Conservation (phyloP, 2,113 vertebrate species). For the Melozone crissalis region DNA sequence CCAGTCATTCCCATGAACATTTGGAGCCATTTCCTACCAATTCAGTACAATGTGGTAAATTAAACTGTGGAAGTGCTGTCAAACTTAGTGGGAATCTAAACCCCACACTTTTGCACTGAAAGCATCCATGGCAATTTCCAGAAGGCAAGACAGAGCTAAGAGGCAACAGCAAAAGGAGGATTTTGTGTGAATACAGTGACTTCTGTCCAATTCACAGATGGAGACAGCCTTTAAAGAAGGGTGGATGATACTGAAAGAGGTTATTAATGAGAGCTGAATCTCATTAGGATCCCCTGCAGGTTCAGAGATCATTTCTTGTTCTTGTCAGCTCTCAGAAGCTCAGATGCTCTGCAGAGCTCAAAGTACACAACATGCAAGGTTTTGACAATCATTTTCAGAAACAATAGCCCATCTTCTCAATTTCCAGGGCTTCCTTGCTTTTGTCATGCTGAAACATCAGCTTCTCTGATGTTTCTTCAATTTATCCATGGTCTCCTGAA, state of each 20-base stretch:
- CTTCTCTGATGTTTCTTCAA: background rate
- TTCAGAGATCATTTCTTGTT: conserved; percentile 12
- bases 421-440: background rate
- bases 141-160: background rate
- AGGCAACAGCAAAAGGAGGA: background rate
- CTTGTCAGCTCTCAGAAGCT: background rate
- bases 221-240: background rate
- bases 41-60: background rate
- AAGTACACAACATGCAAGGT: background rate
- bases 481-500: background rate
- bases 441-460: background rate
- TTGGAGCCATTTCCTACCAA: background rate
- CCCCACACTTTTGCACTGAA: background rate
- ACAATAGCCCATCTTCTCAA: background rate
- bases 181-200: background rate
- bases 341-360: background rate
- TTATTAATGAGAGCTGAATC: background rate
- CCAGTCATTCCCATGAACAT: background rate
- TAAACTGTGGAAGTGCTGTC: background rate
- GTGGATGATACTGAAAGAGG: background rate
- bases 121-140: background rate
- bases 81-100: background rate
- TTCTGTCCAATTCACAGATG: background rate
- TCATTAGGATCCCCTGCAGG: background rate
- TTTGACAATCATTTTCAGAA: conserved; percentile 2